A percentile compares a stretch with the other conserved stretches of the same genome.
These are phyloP conservation scores for Lucilia sericata DNA, from an alignment of 1,140 invertebrate species.

Conservation along the genomic window DNA sequence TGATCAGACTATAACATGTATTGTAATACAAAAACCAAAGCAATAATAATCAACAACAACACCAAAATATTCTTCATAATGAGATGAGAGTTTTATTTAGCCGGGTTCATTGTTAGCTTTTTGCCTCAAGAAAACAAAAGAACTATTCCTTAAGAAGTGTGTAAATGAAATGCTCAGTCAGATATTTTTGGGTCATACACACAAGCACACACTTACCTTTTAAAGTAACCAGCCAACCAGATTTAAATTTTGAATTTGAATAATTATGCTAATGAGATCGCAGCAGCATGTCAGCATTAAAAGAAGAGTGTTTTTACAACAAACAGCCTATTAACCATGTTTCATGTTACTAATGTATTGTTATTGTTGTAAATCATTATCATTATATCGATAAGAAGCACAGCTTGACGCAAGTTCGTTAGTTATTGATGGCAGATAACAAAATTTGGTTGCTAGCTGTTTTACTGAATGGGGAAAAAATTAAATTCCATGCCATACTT, in stretches of 20 bases:
- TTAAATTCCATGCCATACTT: too few relatives aligned
- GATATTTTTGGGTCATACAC: too few relatives aligned
- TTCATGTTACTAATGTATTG: not conserved
- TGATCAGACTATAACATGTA: constrained; percentile 50
- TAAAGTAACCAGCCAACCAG: too few relatives aligned
- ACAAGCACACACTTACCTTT: too few relatives aligned
- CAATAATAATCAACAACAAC: not conserved
- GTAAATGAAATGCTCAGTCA: too few relatives aligned
- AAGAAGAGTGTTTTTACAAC: not conserved
- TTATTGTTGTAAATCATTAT: constrained; percentile 22
- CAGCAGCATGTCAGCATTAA: not conserved
- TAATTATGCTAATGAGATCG: constrained; percentile 34
- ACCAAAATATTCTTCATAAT: not conserved
- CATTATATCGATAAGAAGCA: constrained; percentile 8
- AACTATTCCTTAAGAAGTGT: too few relatives aligned
- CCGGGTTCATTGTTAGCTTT: too few relatives aligned
- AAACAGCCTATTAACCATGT: not conserved
- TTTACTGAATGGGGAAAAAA: not conserved
- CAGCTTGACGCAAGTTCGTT: constrained; percentile 31
- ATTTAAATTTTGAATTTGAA: constrained; percentile 17
- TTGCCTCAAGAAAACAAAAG: too few relatives aligned
- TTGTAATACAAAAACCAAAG: constrained; percentile 53
- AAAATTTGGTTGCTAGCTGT: not conserved
- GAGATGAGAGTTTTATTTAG: too few relatives aligned
- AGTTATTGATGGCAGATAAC: not conserved